A percentile compares a stretch with the other conserved stretches of the same genome.
These are phyloP conservation scores for Spinibarbus caldwelli DNA, from an alignment of 2,797 vertebrate genomes.

Conservation along the genomic window DNA sequence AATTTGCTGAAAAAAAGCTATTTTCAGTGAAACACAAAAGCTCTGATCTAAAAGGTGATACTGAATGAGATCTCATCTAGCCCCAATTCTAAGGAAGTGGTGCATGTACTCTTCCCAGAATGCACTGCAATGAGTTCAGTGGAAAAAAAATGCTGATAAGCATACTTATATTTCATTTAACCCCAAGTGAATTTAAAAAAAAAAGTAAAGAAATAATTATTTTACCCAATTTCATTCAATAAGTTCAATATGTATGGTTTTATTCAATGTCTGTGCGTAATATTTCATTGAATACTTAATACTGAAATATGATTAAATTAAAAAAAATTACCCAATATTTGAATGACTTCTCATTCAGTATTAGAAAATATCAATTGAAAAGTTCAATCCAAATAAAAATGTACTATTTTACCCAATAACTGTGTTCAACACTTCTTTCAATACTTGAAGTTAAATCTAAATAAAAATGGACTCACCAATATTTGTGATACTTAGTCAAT, in stretches of 20 bases:
- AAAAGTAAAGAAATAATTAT: not conserved
- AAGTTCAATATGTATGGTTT: too few species aligned
- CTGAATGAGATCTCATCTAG: not conserved
- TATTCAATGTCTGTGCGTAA: too few species aligned
- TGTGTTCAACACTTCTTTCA: too few species aligned
- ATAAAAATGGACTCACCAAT: not conserved
- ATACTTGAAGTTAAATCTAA: too few species aligned
- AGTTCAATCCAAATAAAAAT: too few species aligned
- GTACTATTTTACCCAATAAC: too few species aligned
- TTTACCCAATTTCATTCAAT: not conserved
- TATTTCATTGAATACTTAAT: too few species aligned
- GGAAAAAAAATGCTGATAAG: not conserved
- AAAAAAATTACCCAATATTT: too few species aligned
- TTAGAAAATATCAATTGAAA: too few species aligned
- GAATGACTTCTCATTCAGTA: too few species aligned
- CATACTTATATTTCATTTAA: not conserved
- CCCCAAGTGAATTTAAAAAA: not conserved
- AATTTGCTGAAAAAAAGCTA: not conserved
- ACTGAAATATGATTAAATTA: too few species aligned
- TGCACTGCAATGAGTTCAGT: not conserved
- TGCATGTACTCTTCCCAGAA: not conserved
- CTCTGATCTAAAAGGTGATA: slow-evolving; percentile 1
- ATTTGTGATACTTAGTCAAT: not conserved
- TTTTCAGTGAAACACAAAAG: not conserved
- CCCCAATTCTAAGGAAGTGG: not conserved